phyloP scores from a whole-genome alignment of 2,797 vertebrate species.

The Zenarchopterus dispar region DNA sequence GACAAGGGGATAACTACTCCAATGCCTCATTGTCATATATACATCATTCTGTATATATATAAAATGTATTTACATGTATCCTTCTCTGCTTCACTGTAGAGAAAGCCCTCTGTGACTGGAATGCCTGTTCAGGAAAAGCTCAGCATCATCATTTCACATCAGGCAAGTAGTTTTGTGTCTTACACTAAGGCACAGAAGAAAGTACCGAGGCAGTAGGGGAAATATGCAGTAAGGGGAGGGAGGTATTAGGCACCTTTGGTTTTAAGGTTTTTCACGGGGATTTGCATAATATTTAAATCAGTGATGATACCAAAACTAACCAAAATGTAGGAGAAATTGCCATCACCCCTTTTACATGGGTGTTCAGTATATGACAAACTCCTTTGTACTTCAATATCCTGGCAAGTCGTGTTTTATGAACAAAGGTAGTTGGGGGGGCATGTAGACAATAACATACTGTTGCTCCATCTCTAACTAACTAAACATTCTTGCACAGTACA shows the following conservation, averaged over 20 bases:
- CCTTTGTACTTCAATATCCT: conserved; percentile 13
- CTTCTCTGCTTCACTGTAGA: conserved; percentile 68
- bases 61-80: conserved; percentile 81
- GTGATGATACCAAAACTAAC: conserved; percentile 19
- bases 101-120: conserved; percentile 68
- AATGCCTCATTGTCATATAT: conserved; percentile 72
- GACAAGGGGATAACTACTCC: conserved; percentile 44
- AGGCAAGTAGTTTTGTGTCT: conserved; percentile 49
- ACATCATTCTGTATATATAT: conserved; percentile 70
- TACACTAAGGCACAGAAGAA: conserved; percentile 49
- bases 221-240: conserved; percentile 38
- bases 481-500: conserved; percentile 19
- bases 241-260: conserved; percentile 77
- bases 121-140: conserved; percentile 69
- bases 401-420: conserved; percentile 22
- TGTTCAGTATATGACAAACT: conserved; percentile 17
- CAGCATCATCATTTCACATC: conserved; percentile 48
- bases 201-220: conserved; percentile 55
- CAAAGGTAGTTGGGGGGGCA: conserved; percentile 8
- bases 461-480: conserved; percentile 18
- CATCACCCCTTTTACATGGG: conserved; percentile 32
- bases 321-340: conserved; percentile 12
- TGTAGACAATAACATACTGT: conserved; percentile 21
- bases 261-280: conserved; percentile 60
- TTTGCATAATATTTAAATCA: conserved; percentile 28